Conservation (phyloP, 2,888 invertebrate genomes). For the Dusona sp. region DNA sequence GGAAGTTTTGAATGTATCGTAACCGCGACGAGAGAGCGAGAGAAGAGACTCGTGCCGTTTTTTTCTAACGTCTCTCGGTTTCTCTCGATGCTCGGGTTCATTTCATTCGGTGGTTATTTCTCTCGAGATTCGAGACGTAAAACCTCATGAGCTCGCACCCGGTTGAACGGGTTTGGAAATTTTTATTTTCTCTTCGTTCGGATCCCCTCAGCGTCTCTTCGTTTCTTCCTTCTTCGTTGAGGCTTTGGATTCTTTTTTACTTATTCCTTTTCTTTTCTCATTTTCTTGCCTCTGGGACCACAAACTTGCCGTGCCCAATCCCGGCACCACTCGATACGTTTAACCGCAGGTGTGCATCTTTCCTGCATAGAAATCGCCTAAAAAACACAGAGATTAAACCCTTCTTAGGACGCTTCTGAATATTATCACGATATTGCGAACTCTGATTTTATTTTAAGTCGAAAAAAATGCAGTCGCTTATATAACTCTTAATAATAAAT, state of each 20-base stretch:
- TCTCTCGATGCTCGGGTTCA: conserved; percentile 25
- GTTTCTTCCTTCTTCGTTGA: conserved; percentile 57
- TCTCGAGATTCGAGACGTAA: conserved; percentile 63
- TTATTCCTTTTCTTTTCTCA: background rate
- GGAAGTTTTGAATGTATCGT: background rate
- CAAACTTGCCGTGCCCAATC: conserved; percentile 72
- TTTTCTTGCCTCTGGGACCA: conserved; percentile 71
- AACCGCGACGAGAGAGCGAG: background rate
- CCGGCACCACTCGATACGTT: conserved; percentile 74
- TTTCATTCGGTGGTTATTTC: conserved; percentile 53
- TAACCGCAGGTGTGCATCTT: conserved; percentile 71
- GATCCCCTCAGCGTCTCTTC: conserved; percentile 43
- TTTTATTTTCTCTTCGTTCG: conserved; percentile 47
- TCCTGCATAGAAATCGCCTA: background rate
- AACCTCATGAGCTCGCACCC: conserved; percentile 64
- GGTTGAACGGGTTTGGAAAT: conserved; percentile 67
- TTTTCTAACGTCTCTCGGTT: conserved; percentile 18
- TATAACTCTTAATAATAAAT: conserved; percentile 38
- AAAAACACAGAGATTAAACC: conserved; percentile 1
- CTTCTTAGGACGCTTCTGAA: conserved; percentile 17
- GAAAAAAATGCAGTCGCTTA: background rate
- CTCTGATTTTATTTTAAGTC: conserved; percentile 21
- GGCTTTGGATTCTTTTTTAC: conserved; percentile 48
- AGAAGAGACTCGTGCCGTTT: conserved; percentile 23
- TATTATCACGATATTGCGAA: conserved; percentile 5